These are phyloP conservation scores for Caenorhabditis latens DNA, from an alignment of 1,140 invertebrate genomes.

Conservation along the genomic window DNA sequence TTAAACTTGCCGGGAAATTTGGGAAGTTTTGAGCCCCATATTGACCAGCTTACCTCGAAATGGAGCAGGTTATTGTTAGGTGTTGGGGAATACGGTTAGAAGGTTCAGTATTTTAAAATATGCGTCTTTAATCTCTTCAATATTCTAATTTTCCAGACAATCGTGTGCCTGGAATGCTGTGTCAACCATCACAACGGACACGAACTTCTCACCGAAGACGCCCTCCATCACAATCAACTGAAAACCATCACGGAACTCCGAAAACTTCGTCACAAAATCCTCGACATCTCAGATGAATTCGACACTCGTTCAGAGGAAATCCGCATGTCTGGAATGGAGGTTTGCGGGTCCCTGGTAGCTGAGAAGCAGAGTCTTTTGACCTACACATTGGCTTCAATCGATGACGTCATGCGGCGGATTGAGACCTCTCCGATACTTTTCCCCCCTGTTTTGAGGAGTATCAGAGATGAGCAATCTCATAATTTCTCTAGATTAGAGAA, in stretches of 20 bases:
- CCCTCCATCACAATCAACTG: slow-evolving; percentile 65
- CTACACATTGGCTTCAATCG: background rate
- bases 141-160: slow-evolving; percentile 8
- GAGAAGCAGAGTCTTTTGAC: slow-evolving; percentile 27
- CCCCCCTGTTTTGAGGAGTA: slow-evolving; percentile 1
- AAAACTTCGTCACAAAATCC: slow-evolving; percentile 27
- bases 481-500: slow-evolving; percentile 11
- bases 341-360: background rate
- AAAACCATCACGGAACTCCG: slow-evolving; percentile 64
- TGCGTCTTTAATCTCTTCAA: background rate
- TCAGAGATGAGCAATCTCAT: slow-evolving; percentile 56
- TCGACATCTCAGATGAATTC: slow-evolving; percentile 53
- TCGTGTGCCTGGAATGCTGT: slow-evolving; percentile 66
- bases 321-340: background rate
- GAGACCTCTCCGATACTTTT: slow-evolving; percentile 11
- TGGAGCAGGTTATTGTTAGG: background rate
- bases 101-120: too few species aligned
- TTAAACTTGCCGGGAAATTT: too few species aligned
- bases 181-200: slow-evolving; percentile 72
- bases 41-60: too few species aligned
- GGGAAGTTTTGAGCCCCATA: too few species aligned
- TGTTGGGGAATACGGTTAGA: too few species aligned
- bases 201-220: slow-evolving; percentile 58
- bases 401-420: slow-evolving; percentile 18
- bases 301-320: slow-evolving; percentile 47